Evolutionary conservation across 2,888 invertebrate species (phyloP).

Genomic region (Pheosia tremula): DNA sequence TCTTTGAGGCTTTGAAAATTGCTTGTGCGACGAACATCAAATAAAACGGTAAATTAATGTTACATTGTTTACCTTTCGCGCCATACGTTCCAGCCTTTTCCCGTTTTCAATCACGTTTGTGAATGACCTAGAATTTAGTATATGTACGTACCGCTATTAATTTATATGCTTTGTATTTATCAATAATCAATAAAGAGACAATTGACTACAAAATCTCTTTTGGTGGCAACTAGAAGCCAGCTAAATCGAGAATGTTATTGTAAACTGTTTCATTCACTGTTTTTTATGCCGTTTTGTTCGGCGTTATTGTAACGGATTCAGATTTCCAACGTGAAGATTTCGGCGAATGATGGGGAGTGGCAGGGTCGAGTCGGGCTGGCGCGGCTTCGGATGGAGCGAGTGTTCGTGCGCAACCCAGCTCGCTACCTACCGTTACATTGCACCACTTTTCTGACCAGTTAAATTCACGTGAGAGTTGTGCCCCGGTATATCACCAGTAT

Average conservation of each 20-base stretch:
- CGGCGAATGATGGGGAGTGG: conserved; percentile 44
- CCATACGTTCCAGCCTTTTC: background rate
- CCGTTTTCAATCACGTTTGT: background rate
- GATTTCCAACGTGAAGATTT: conserved; percentile 36
- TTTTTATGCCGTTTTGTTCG: background rate
- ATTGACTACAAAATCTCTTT: background rate
- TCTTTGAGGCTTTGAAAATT: background rate
- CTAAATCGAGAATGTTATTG: background rate
- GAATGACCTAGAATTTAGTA: background rate
- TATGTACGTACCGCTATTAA: background rate
- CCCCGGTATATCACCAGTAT: conserved; percentile 23
- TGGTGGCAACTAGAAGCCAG: background rate
- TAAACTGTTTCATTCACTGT: background rate
- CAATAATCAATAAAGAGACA: background rate
- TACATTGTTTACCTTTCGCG: conserved; percentile 1
- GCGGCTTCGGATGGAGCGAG: conserved; percentile 24
- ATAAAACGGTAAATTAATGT: background rate
- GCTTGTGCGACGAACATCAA: background rate
- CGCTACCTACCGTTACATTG: conserved; percentile 68
- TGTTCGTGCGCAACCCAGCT: conserved; percentile 65
- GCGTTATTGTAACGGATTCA: background rate
- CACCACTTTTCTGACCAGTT: conserved; percentile 69
- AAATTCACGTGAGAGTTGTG: conserved; percentile 43
- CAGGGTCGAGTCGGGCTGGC: conserved; percentile 35
- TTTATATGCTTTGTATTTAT: background rate